These are phyloP conservation scores for Beris chalybata DNA, from an alignment of 2,888 invertebrate genomes.

Conservation along the genomic window DNA sequence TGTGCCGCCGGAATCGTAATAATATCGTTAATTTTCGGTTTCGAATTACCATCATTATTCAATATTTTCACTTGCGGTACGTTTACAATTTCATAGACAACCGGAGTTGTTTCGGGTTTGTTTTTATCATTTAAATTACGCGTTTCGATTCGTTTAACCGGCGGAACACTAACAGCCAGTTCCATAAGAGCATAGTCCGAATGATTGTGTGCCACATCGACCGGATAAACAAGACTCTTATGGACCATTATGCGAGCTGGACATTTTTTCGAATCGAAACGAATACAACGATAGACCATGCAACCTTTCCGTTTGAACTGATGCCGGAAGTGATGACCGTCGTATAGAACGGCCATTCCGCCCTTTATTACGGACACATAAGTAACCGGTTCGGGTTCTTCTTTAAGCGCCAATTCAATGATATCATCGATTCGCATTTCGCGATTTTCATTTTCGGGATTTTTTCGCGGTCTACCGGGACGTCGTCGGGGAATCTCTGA, in stretches of 20 bases:
- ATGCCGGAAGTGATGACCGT: constrained; percentile 52
- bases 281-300: constrained; percentile 37
- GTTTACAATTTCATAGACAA: constrained; percentile 1
- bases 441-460: too few species aligned
- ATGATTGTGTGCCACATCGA: constrained; percentile 52
- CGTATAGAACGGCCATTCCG: constrained; percentile 52
- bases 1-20: constrained; percentile 3
- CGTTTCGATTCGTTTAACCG: neutral
- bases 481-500: neutral
- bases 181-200: constrained; percentile 45
- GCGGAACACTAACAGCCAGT: constrained; percentile 35
- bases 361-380: constrained; percentile 54
- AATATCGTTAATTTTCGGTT: constrained; percentile 17
- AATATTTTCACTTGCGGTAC: neutral
- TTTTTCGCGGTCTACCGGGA: constrained; percentile 1
- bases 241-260: constrained; percentile 50
- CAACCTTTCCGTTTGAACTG: constrained; percentile 51
- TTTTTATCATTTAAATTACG: constrained; percentile 1
- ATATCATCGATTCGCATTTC: constrained; percentile 14
- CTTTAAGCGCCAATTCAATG: constrained; percentile 23
- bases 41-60: neutral
- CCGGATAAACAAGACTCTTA: constrained; percentile 49
- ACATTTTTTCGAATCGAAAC: constrained; percentile 43
- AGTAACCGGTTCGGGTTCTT: constrained; percentile 41
- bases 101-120: neutral